Base-by-base conservation (phyloP, 2,888 invertebrate genomes). In the Drosophila quasianomalipes region DNA sequence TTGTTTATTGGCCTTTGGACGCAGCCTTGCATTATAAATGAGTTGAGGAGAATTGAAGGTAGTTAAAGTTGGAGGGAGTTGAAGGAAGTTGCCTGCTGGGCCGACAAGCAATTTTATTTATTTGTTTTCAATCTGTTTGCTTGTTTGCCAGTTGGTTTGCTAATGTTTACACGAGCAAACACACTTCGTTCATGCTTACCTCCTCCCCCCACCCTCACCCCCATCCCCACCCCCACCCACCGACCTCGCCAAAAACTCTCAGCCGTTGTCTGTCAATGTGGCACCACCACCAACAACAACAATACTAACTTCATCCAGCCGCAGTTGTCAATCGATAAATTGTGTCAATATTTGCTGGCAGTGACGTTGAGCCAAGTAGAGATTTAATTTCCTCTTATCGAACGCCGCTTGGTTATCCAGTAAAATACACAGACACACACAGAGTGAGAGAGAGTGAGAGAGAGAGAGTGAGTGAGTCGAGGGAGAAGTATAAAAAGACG, bases 91-190 rank as follows among this genome's bases (percentile, higher is more conserved):
- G 74, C 74, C 81, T 81, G 78, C 76, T 71, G 77, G 81, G 77
- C 73, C 77, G 79, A 79, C 78, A 73, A 81, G 79, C 79, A 79
- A 81, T 81, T 82, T 81, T 86, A 89, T 85, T 87, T 85, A 85
- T 85, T 85, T 85, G 85, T 89, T 89, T 85, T 85, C 85, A 85
- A 85, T 85, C 85, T 89, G 85, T 85, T 85, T 89, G 85, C 88
- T 81, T 85, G 85, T 89, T 89, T 85, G 85, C 85, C 86, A 85
- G 85, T 85, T 87, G 85, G 85, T 89, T 85, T 89, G 85, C 90
- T 85, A 89, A 85, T 85, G 85, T 85, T 85, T 87, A 88, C 85
- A 89, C 88, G 85, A 80, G 83, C 90, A 89, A 85, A 87, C 82
- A 89, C 70, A 51, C 69, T 57, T 41, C 62, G 68, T 26, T 64